Percentiles rank a stretch among this genome's conserved stretches.
These are phyloP conservation scores for Clarias magur DNA, from an alignment of 2,113 vertebrate genomes.

Conservation along the genomic window DNA sequence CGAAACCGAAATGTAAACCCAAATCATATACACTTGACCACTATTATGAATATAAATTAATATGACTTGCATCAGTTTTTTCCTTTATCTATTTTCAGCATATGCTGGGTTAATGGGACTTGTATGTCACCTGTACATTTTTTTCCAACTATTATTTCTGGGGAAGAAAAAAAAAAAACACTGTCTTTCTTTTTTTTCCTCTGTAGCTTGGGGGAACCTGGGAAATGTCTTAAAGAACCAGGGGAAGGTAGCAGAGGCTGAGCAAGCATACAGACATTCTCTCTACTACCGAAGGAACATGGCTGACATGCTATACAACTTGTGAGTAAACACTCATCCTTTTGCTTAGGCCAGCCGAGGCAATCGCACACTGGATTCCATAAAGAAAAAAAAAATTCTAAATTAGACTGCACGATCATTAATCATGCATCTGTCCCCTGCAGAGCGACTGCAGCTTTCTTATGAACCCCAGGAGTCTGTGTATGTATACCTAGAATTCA, in stretches of 20 bases:
- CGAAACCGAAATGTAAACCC: not conserved
- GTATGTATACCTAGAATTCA: slow-evolving; percentile 22
- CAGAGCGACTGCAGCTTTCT: slow-evolving; percentile 44
- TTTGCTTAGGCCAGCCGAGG: not conserved
- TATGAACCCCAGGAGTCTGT: slow-evolving; percentile 47
- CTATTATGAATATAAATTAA: not conserved
- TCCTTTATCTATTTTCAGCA: not conserved
- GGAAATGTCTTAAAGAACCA: slow-evolving; percentile 99
- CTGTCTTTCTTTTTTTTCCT: slow-evolving; percentile 28
- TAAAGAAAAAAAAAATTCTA: not conserved
- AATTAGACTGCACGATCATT: slow-evolving; percentile 58
- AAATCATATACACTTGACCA: not conserved
- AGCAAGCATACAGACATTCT: slow-evolving; percentile 94
- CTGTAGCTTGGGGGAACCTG: slow-evolving; percentile 96
- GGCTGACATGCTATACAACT: slow-evolving; percentile 99
- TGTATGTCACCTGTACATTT: not conserved
- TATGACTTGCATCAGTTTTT: not conserved
- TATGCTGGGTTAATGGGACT: not conserved
- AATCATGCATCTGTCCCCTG: slow-evolving; percentile 54
- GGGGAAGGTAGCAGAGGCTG: slow-evolving; percentile 92
- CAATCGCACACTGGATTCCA: not conserved
- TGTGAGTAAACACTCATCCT: slow-evolving; percentile 83
- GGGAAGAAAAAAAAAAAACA: too few species aligned
- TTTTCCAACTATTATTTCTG: not conserved
- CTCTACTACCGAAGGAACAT: slow-evolving; percentile 98